phyloP scores from a whole-genome alignment of 64 coral and sea anemone species.

The Acropora yongei region DNA sequence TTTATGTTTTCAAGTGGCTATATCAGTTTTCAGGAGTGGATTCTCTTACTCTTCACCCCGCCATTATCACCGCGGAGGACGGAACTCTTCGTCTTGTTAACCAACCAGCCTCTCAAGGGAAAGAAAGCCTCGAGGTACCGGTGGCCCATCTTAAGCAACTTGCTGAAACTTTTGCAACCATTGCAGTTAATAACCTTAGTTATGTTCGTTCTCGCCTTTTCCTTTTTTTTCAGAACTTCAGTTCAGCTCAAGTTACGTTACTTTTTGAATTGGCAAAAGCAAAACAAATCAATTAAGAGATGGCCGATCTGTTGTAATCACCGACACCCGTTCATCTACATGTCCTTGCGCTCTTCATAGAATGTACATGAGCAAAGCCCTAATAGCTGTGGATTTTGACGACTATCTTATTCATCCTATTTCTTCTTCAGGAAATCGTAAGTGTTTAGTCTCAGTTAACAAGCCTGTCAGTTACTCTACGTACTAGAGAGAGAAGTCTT shows the following conservation, averaged over 20 bases:
- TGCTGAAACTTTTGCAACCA: constrained; percentile 2
- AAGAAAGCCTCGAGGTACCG: constrained; percentile 48
- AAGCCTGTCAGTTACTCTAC: constrained; percentile 39
- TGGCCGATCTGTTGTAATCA: background rate
- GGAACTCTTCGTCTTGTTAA: background rate
- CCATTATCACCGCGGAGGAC: background rate
- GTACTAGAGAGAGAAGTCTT: constrained; percentile 36
- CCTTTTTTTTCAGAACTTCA: constrained; percentile 48
- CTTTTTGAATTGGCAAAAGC: background rate
- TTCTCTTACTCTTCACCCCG: background rate
- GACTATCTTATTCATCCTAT: constrained; percentile 5
- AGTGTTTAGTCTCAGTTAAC: constrained; percentile 12
- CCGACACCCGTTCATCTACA: background rate
- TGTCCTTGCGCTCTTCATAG: constrained; percentile 11
- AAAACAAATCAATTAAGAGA: constrained; percentile 67
- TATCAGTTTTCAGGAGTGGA: background rate
- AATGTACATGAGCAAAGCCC: background rate
- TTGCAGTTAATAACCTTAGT: constrained; percentile 15
- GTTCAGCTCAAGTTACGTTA: constrained; percentile 27
- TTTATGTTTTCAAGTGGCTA: constrained; percentile 35
- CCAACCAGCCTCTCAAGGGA: background rate
- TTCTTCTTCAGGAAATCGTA: background rate
- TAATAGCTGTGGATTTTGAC: background rate
- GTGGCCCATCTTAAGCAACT: constrained; percentile 4
- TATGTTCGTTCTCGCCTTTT: constrained; percentile 62